Evolutionary conservation across 2,113 vertebrate species (phyloP).

Genomic region (Mormyrus lacerda): DNA sequence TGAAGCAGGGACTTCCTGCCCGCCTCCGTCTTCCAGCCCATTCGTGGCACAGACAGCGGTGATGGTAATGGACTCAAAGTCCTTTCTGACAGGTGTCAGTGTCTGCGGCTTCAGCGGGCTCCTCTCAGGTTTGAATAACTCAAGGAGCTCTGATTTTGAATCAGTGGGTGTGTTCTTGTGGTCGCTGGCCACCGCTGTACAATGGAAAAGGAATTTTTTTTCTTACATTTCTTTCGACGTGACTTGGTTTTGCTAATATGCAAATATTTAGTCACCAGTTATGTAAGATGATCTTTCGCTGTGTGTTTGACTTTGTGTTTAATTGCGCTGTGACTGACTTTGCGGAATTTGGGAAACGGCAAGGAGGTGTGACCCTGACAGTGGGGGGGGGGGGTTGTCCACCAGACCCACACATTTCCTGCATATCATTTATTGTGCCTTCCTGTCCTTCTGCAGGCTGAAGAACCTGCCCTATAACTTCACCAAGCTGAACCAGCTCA

Average conservation of each 20-base stretch:
- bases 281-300: background rate
- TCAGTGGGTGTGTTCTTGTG: background rate
- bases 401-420: background rate
- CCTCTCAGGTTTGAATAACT: background rate
- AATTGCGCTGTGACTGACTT: background rate
- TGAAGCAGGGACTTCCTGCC: background rate
- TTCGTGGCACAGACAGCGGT: background rate
- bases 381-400: background rate
- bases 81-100: background rate
- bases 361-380: background rate
- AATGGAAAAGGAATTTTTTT: background rate
- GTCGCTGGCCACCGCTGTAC: background rate
- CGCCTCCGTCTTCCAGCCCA: background rate
- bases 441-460: constrained; percentile 61
- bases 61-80: background rate
- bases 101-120: background rate
- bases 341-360: background rate
- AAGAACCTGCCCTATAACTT: constrained; percentile 93
- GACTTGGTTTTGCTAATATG: background rate
- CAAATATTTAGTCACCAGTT: background rate
- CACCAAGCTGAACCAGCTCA: constrained; percentile 88
- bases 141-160: background rate
- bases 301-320: background rate
- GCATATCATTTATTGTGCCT: background rate
- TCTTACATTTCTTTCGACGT: background rate